phyloP scores from a whole-genome alignment of 2,888 invertebrate species.

The Galeruca laticollis region DNA sequence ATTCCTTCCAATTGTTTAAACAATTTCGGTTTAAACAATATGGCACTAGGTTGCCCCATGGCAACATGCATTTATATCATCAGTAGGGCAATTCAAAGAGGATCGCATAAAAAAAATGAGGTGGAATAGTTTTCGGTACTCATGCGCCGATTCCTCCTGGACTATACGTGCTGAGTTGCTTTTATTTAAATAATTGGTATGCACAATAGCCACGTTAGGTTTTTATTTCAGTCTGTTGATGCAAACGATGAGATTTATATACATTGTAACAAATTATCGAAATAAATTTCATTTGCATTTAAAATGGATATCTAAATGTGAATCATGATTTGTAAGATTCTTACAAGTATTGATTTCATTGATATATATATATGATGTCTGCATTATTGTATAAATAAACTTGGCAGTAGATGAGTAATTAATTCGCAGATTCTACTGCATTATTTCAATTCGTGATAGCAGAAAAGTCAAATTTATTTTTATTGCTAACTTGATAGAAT shows the following conservation, averaged over 20 bases:
- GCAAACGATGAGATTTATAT: neutral
- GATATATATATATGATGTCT: constrained; percentile 3
- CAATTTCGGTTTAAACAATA: too few species aligned
- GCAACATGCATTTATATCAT: too few species aligned
- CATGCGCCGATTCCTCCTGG: too few species aligned
- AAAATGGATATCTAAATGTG: neutral
- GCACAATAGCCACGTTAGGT: neutral
- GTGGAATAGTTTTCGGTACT: too few species aligned
- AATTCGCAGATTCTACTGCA: neutral
- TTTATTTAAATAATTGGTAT: neutral
- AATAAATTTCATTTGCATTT: neutral
- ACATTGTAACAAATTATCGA: neutral
- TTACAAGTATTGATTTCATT: constrained; percentile 12
- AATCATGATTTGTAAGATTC: constrained; percentile 1
- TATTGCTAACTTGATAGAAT: too few species aligned
- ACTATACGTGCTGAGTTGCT: too few species aligned
- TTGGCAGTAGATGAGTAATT: neutral
- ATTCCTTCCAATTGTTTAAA: too few species aligned
- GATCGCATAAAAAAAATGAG: too few species aligned
- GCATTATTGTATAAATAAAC: neutral
- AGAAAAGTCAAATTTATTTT: too few species aligned
- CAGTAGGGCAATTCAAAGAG: too few species aligned
- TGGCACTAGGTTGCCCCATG: too few species aligned
- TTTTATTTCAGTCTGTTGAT: neutral
- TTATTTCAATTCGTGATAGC: neutral